Conservation (phyloP, 2,797 vertebrate genomes). For the Malacoraja senta region DNA sequence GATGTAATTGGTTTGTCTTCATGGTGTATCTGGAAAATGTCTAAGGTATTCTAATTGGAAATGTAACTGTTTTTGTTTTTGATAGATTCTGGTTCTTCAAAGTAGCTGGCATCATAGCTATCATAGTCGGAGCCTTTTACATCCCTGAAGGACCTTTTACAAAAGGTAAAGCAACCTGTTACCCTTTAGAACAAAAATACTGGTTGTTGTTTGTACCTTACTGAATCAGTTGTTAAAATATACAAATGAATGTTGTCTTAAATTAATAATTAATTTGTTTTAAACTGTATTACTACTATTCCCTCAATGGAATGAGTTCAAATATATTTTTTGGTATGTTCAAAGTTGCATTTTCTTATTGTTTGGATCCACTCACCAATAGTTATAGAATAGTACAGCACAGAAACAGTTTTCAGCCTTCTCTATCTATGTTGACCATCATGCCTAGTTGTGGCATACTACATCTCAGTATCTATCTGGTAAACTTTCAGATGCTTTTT, state of each 20-base stretch:
- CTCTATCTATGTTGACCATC: too few species aligned
- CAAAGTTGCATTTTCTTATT: background rate
- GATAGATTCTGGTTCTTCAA: slow-evolving; percentile 93
- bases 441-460: background rate
- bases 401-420: too few species aligned
- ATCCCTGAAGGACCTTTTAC: slow-evolving; percentile 81
- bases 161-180: slow-evolving; percentile 61
- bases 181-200: background rate
- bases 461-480: background rate
- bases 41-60: background rate
- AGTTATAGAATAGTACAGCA: too few species aligned
- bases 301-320: too few species aligned
- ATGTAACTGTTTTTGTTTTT: slow-evolving; percentile 35
- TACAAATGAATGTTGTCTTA: background rate
- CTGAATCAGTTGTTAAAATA: background rate
- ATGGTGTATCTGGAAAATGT: background rate
- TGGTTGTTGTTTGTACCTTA: background rate
- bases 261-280: background rate
- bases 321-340: too few species aligned
- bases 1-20: background rate
- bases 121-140: slow-evolving; percentile 84
- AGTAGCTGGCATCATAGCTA: slow-evolving; percentile 68
- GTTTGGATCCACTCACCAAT: background rate
- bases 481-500: background rate
- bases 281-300: background rate